Base-by-base conservation (phyloP, 2,113 vertebrate species). In the Ochotona curzoniae region DNA sequence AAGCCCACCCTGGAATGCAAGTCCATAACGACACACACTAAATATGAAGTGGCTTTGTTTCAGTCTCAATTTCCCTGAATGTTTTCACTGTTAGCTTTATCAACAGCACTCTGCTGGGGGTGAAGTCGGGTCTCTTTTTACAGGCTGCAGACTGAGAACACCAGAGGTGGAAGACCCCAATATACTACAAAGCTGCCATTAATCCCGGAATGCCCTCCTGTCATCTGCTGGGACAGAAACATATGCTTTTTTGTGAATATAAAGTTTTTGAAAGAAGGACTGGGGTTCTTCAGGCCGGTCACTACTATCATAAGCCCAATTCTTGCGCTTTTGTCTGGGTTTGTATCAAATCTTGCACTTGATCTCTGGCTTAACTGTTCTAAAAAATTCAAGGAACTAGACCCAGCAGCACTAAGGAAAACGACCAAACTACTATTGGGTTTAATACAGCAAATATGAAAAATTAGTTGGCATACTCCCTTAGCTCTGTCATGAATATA, bases 311-410 rank as follows among this genome's bases (percentile, higher is more conserved):
- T 91, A 64, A 74, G 60, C 47, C 81, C 54, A 93, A 23, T 66
- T 85, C 30, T 82, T 87, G 76, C 95, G 96, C 94, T 97, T 96
- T 93, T 86, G 44, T 94, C 89, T 83, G 38, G 63, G n/a, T 94
- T 87, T 70, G 91, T 63, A 74, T 32, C 89, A 95, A 93, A 86
- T 89, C 13, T 47, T 57, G 35, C 63, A 28, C 90, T 95, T 86
- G 25, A 28, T 60, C 20, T 87, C 13, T 89, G 70, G 78, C 51
- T 81, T 75, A 44, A 54, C 21, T 74, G 20, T 79, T 79, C 83
- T 87, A 64, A 93, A 94, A 78, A 87, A 84, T 80, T 64, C 64
- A 57, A 38, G 70, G 61, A 11, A 71, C 30, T 83, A 60, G 76
- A 63, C 30, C 88, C 28, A 89, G 78, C 28, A 89, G 78, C 4